Percentiles rank a stretch among this genome's conserved stretches.
These are phyloP conservation scores for Mythimna ferrago DNA, from an alignment of 2,888 invertebrate genomes.

Conservation along the genomic window DNA sequence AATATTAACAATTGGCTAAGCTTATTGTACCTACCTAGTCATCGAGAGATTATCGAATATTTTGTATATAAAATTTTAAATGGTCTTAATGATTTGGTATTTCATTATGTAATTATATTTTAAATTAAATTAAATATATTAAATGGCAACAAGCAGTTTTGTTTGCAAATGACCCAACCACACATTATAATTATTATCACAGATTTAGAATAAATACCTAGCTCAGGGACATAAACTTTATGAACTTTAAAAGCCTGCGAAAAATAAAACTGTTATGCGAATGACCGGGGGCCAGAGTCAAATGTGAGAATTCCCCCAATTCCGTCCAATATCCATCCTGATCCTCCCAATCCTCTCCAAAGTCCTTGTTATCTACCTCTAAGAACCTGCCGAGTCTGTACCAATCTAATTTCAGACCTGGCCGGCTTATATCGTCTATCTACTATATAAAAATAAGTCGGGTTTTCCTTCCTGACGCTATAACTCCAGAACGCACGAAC, in stretches of 20 bases:
- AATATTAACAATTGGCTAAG: conserved; percentile 78
- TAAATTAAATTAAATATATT: conserved; percentile 82
- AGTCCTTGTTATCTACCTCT: too few species aligned
- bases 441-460: too few species aligned
- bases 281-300: too few species aligned
- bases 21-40: conserved; percentile 85
- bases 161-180: background rate
- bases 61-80: conserved; percentile 88
- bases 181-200: background rate
- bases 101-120: conserved; percentile 83
- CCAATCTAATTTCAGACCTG: too few species aligned
- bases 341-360: too few species aligned
- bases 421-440: too few species aligned
- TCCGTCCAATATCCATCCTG: too few species aligned
- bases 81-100: conserved; percentile 75
- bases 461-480: too few species aligned
- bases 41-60: conserved; percentile 84
- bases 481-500: too few species aligned
- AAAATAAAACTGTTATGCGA: background rate
- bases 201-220: background rate
- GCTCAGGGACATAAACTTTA: background rate
- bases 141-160: conserved; percentile 64
- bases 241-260: too few species aligned
- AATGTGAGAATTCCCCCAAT: background rate
- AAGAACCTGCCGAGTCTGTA: too few species aligned